phyloP scores from a whole-genome alignment of 1,140 invertebrate genomes.

The Drosophila hydei region DNA sequence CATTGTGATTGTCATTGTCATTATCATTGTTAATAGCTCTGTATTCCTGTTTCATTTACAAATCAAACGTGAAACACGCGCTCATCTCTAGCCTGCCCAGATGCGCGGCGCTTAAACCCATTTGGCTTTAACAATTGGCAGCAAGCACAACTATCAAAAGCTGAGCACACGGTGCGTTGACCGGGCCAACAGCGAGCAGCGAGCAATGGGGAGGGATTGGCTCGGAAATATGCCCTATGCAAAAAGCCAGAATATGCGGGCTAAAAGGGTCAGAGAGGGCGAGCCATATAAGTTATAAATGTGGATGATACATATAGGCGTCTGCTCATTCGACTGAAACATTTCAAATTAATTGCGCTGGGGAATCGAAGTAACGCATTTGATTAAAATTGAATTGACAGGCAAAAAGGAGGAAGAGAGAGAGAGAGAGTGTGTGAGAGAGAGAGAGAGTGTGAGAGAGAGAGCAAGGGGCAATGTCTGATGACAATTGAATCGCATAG shows the following conservation, averaged over 20 bases:
- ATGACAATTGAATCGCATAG: conserved; percentile 30
- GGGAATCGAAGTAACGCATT: conserved; percentile 80
- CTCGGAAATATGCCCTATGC: conserved; percentile 13
- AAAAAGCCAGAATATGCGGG: conserved; percentile 6
- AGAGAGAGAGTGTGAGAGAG: not conserved
- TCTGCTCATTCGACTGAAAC: conserved; percentile 65
- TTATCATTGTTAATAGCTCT: too few relatives aligned
- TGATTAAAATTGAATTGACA: conserved; percentile 81
- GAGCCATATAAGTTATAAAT: not conserved
- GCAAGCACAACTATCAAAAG: conserved; percentile 46
- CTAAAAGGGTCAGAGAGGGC: not conserved
- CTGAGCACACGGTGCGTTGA: conserved; percentile 50
- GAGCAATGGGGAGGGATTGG: conserved; percentile 9
- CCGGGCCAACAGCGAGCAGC: conserved; percentile 38
- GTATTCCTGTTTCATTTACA: too few relatives aligned
- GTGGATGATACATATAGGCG: conserved; percentile 1
- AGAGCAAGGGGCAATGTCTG: conserved; percentile 18
- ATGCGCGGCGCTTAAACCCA: conserved; percentile 55
- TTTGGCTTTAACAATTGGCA: conserved; percentile 76
- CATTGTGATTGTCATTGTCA: too few relatives aligned
- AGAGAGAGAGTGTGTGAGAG: not conserved
- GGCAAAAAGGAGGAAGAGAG: not conserved
- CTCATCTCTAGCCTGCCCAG: not conserved
- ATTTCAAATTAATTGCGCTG: conserved; percentile 81
- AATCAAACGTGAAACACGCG: not conserved